Evolutionary conservation across 1,140 invertebrate genomes (phyloP), one percentile per base, ranked within the genome.

Genomic region (Camponotus floridanus): DNA sequence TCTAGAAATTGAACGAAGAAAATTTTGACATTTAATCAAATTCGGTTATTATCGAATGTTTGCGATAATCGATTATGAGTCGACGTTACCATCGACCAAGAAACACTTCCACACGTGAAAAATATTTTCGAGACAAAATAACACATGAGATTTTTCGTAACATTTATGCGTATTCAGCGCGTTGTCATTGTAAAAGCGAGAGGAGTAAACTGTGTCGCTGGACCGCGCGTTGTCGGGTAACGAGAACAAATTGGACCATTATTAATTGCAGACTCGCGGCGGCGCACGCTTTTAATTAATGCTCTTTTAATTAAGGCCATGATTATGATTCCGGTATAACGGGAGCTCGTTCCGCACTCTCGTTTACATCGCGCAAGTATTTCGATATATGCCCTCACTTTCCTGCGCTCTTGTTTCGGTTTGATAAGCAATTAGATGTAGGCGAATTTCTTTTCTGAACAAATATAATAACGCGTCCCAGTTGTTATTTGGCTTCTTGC

Each of bases 181-280:
- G 48, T 51, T n/a, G 31, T 48, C 26, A 26, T 70, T 88, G 55
- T 76, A 51, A 73, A 89, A 76, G 36, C 39, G 31, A 51, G 85
- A 76, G 33, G 48, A 33, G 59, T 64, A 76, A 86, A 86, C 48
- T 51, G 4, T 89, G 88, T 83, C 78, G 70, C 57, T 86, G 55
- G 59, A 86, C 57, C 62, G 62, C 45, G 42, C 45, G 62, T 65
- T 45, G 76, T 61, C 39, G 70, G 86, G 87, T 91, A 92, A 91
- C 86, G 88, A 91, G 91, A 91, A 91, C 87, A 92, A 92, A 92
- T 92, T 92, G 88, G 87, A 90, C 81, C 73, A 71, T 86, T 88
- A 88, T 87, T 91, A 91, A 88, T 91, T 91, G 80, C 81, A 84
- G 68, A 70, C 80, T 68, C 83, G 48, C 48, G 79, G 68, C 70